A percentile compares a stretch with the other conserved stretches of the same genome.
These are phyloP conservation scores for Furcifer pardalis DNA, from an alignment of 2,797 vertebrate species.

Conservation along the genomic window DNA sequence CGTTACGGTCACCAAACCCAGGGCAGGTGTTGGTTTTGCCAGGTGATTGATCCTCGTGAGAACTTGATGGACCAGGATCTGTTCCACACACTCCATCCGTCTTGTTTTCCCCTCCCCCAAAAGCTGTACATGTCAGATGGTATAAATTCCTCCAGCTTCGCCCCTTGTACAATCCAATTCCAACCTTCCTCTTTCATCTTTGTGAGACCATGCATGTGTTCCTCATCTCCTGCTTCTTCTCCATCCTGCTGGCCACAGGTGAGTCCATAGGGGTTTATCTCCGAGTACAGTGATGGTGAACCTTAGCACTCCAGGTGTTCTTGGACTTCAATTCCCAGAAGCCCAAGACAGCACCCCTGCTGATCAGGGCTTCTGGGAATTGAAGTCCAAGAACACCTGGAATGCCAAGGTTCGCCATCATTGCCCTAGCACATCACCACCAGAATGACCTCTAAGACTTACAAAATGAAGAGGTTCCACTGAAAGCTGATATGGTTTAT, in stretches of 20 bases:
- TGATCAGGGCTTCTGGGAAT: no score
- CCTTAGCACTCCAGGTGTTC: no score
- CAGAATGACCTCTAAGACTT: background rate
- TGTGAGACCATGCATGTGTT: background rate
- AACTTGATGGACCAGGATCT: background rate
- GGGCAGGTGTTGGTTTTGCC: background rate
- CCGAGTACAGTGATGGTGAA: no score
- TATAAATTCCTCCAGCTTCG: background rate
- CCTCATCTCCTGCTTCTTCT: constrained; percentile 1
- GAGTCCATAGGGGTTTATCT: no score
- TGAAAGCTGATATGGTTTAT: background rate
- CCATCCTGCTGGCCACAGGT: constrained; percentile 4
- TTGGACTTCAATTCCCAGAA: no score
- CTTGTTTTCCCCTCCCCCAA: background rate
- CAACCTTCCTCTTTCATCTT: background rate
- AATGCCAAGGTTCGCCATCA: no score
- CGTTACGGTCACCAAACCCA: constrained; percentile 12
- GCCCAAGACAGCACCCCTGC: no score
- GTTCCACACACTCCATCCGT: background rate
- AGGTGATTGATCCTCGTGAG: background rate
- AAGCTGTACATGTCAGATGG: background rate
- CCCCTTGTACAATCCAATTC: background rate
- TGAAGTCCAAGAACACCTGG: no score
- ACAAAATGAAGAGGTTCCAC: background rate
- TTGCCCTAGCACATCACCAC: background rate